Percentiles rank a stretch among this genome's conserved stretches.
Conservation (phyloP, 1,140 invertebrate species). For the Bacillus rossius region DNA sequence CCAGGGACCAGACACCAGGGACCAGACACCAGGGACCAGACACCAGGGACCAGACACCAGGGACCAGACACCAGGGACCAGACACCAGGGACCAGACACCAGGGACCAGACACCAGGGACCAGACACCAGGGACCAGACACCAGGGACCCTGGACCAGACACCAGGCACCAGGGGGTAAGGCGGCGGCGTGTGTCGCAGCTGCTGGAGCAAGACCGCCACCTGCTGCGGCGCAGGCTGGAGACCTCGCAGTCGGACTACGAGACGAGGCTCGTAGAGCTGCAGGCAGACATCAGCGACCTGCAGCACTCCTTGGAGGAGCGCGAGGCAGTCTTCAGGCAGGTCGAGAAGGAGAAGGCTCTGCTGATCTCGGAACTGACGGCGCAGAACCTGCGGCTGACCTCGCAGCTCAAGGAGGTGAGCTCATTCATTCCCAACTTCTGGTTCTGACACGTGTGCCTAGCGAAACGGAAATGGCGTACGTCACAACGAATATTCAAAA, state of each 20-base stretch:
- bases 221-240: constrained; percentile 76
- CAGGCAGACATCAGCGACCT: constrained; percentile 81
- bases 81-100: too few relatives aligned
- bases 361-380: constrained; percentile 77
- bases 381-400: constrained; percentile 86
- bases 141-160: too few relatives aligned
- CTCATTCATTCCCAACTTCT: too few relatives aligned
- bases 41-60: too few relatives aligned
- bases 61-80: too few relatives aligned
- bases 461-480: too few relatives aligned
- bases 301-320: constrained; percentile 49
- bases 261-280: constrained; percentile 77
- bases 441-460: neutral
- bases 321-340: constrained; percentile 57
- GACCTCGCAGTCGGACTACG: constrained; percentile 81
- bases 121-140: too few relatives aligned
- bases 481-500: too few relatives aligned
- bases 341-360: constrained; percentile 74
- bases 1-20: too few relatives aligned
- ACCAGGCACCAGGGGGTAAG: neutral
- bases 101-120: too few relatives aligned
- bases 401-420: constrained; percentile 76
- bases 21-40: too few relatives aligned
- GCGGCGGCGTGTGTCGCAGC: constrained; percentile 50
- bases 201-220: constrained; percentile 91